Percentiles rank a stretch among this genome's conserved stretches.
phyloP scores from a whole-genome alignment of 2,113 vertebrate species.

The Crypturellus undulatus region DNA sequence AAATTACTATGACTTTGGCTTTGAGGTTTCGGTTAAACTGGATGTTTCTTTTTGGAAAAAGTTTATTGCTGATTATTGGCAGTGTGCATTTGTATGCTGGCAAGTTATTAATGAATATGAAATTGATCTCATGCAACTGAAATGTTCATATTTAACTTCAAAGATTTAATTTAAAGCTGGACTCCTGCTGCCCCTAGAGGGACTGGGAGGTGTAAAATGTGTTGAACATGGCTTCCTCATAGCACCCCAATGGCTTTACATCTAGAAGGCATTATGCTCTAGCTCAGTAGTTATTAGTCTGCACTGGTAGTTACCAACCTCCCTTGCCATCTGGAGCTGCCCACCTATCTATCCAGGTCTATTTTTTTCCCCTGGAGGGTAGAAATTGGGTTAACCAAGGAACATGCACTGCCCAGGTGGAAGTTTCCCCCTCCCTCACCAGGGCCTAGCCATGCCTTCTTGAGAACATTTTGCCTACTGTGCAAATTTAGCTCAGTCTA shows the following conservation, averaged over 20 bases:
- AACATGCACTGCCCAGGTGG: background rate
- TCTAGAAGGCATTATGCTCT: background rate
- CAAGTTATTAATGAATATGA: background rate
- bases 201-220: background rate
- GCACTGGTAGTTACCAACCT: background rate
- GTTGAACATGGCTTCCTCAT: background rate
- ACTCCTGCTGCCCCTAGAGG: background rate
- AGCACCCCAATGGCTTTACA: background rate
- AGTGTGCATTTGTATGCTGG: background rate
- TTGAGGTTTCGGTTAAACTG: rapidly evolving
- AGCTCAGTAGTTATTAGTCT: background rate
- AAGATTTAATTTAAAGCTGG: background rate
- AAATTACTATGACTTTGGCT: background rate
- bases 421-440: rapidly evolving
- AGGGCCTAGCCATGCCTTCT: background rate
- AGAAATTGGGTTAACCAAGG: background rate
- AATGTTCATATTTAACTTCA: background rate
- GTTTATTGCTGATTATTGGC: background rate
- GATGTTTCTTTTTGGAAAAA: background rate
- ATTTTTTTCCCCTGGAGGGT: background rate
- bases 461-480: background rate
- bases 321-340: background rate
- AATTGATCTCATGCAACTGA: background rate
- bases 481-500: background rate
- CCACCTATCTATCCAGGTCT: background rate